Evolutionary conservation across 2,888 invertebrate species (phyloP).

Genomic region (Plebejus anna): DNA sequence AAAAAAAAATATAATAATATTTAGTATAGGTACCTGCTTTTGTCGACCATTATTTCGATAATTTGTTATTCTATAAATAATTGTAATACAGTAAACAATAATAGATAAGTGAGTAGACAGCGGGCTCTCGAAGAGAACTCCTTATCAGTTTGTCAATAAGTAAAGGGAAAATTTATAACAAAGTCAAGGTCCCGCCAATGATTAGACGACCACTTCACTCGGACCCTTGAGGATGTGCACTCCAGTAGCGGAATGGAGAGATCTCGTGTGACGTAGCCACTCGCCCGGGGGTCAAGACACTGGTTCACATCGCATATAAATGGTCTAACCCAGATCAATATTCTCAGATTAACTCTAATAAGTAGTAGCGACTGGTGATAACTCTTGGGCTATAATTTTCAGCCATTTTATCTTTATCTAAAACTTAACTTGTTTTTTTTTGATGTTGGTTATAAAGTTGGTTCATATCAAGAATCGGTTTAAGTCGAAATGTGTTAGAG

Average conservation of each 20-base stretch:
- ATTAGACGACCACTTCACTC: constrained; percentile 16
- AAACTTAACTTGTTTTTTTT: neutral
- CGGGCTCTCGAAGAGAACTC: neutral
- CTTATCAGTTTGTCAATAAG: constrained; percentile 23
- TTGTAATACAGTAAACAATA: neutral
- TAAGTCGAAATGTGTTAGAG: neutral
- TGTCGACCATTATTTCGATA: neutral
- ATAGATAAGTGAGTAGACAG: constrained; percentile 1
- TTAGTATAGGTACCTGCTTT: neutral
- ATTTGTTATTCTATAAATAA: neutral
- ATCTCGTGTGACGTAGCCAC: neutral
- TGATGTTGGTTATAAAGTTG: constrained; percentile 11
- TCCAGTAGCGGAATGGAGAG: constrained; percentile 6
- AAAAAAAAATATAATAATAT: neutral
- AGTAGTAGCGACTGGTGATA: neutral
- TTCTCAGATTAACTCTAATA: constrained; percentile 1
- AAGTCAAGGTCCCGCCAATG: constrained; percentile 19
- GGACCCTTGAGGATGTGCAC: constrained; percentile 15
- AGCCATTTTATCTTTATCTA: no score
- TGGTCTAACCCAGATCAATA: constrained; percentile 10
- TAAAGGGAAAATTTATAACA: constrained; percentile 25
- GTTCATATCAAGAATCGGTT: neutral
- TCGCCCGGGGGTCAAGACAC: neutral
- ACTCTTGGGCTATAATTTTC: neutral
- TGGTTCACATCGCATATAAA: constrained; percentile 3